A percentile compares a stretch with the other conserved stretches of the same genome.
phyloP scores from a whole-genome alignment of 2,888 invertebrate species.

The Calliopum simillimum region DNA sequence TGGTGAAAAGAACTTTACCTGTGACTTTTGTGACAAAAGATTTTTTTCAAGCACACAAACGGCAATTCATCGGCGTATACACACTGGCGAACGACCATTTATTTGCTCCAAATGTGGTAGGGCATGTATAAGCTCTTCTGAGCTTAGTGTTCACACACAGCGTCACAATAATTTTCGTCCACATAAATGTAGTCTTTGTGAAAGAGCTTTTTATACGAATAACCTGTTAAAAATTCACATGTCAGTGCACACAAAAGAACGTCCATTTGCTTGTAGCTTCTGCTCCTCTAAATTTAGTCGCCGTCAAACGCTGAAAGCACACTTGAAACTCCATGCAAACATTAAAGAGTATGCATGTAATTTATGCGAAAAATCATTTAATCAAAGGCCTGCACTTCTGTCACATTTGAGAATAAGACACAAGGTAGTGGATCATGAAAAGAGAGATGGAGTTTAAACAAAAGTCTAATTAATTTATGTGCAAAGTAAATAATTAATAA shows the following conservation, averaged over 20 bases:
- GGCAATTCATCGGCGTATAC: constrained; percentile 56
- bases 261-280: background rate
- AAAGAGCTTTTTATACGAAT: background rate
- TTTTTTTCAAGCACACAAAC: constrained; percentile 60
- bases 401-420: constrained; percentile 41
- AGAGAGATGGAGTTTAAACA: too few relatives aligned
- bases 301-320: constrained; percentile 43
- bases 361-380: constrained; percentile 46
- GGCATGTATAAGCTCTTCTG: constrained; percentile 56
- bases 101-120: constrained; percentile 56
- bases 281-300: constrained; percentile 43
- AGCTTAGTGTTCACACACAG: constrained; percentile 55
- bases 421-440: constrained; percentile 7
- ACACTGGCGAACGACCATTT: constrained; percentile 60
- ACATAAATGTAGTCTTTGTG: constrained; percentile 49
- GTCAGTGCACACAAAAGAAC: too few relatives aligned
- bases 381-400: constrained; percentile 45
- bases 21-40: constrained; percentile 58
- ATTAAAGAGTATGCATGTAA: constrained; percentile 45
- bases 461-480: too few relatives aligned
- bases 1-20: constrained; percentile 52
- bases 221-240: too few relatives aligned
- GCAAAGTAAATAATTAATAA: too few relatives aligned
- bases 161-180: constrained; percentile 57
- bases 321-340: constrained; percentile 44